Evolutionary conservation across 2,888 invertebrate species (phyloP).

Genomic region (Lasioglossum vierecki): DNA sequence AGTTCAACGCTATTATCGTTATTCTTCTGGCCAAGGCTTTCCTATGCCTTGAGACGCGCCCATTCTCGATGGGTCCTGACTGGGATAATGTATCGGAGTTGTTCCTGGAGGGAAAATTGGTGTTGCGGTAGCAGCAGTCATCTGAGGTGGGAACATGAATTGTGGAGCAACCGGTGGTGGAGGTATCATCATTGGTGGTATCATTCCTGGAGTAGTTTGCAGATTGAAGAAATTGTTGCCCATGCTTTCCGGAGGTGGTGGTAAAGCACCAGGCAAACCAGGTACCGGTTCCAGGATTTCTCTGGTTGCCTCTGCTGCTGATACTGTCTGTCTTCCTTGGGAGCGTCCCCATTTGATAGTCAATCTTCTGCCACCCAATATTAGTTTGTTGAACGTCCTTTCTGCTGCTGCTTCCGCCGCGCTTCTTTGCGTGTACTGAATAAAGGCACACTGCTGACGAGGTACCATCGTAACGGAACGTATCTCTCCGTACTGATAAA

Average conservation of each 20-base stretch:
- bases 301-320: conserved; percentile 84
- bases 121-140: conserved; percentile 83
- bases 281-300: conserved; percentile 90
- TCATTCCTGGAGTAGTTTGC: conserved; percentile 81
- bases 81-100: conserved; percentile 94
- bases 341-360: conserved; percentile 99
- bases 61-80: conserved; percentile 97
- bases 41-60: conserved; percentile 87
- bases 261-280: conserved; percentile 90
- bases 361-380: conserved; percentile 92
- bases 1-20: conserved; percentile 39
- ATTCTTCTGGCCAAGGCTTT: conserved; percentile 83
- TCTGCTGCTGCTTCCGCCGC: conserved; percentile 98
- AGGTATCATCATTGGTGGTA: conserved; percentile 83
- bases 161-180: conserved; percentile 84
- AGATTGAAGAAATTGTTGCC: conserved; percentile 90
- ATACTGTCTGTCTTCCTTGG: conserved; percentile 89
- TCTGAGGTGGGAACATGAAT: conserved; percentile 83
- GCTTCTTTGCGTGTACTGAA: conserved; percentile 95
- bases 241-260: conserved; percentile 87
- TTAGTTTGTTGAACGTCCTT: conserved; percentile 97
- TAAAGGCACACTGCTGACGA: conserved; percentile 98
- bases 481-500: conserved; percentile 99
- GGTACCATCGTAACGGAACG: conserved; percentile 96
- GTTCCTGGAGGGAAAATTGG: conserved; percentile 85